phyloP scores from a whole-genome alignment of 1,140 invertebrate species.

The Rhysida immarginata region DNA sequence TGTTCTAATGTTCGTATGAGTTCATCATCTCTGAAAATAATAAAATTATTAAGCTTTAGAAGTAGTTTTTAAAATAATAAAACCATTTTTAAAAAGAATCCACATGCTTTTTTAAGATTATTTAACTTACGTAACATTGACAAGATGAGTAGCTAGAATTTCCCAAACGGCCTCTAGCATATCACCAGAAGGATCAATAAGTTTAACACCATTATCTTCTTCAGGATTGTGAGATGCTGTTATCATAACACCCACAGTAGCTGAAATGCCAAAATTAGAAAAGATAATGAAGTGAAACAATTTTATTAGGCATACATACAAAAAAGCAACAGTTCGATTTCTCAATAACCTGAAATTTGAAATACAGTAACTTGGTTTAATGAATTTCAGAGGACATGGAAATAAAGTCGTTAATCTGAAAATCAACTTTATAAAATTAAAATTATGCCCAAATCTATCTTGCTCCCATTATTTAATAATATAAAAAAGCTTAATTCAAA shows the following conservation, averaged over 20 bases:
- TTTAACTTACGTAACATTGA: constrained; percentile 51
- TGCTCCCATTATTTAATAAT: too few species aligned
- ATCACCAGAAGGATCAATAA: constrained; percentile 88
- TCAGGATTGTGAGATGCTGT: constrained; percentile 97
- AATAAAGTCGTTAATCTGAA: too few species aligned
- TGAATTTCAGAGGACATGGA: too few species aligned
- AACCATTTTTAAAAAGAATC: too few species aligned
- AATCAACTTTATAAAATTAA: too few species aligned
- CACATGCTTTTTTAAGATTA: too few species aligned
- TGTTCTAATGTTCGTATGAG: constrained; percentile 16
- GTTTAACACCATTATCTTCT: constrained; percentile 91
- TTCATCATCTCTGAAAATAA: constrained; percentile 34
- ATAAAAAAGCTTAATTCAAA: too few species aligned
- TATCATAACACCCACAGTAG: constrained; percentile 86
- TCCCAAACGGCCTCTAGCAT: constrained; percentile 93
- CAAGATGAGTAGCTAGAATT: constrained; percentile 62
- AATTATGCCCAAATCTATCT: too few species aligned
- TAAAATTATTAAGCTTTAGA: constrained; percentile 8
- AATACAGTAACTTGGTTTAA: too few species aligned
- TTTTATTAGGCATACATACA: constrained; percentile 20
- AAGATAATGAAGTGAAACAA: constrained; percentile 1
- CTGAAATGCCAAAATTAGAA: constrained; percentile 21
- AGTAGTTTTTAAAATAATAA: too few species aligned
- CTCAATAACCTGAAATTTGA: too few species aligned
- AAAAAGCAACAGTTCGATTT: too few species aligned